phyloP scores from a whole-genome alignment of 2,888 invertebrate species.

The Himalopsyche kuldschensis region DNA sequence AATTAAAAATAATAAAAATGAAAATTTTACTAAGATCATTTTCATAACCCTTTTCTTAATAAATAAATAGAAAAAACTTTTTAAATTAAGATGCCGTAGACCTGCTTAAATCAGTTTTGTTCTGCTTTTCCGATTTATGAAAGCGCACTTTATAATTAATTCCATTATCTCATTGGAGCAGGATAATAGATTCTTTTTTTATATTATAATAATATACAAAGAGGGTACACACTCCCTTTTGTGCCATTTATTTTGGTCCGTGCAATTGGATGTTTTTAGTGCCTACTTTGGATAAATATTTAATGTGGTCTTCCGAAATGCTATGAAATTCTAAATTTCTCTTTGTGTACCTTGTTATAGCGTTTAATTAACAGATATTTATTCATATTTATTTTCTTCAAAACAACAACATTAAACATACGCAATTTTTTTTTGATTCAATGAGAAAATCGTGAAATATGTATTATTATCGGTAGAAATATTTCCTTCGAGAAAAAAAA shows the following conservation, averaged over 20 bases:
- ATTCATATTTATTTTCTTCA: not conserved
- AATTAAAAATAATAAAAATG: no score
- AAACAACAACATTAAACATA: not conserved
- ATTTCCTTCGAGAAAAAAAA: no score
- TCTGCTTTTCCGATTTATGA: slow-evolving; percentile 16
- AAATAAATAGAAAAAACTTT: not conserved
- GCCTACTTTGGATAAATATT: not conserved
- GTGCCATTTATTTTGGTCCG: not conserved
- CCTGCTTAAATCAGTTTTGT: slow-evolving; percentile 6
- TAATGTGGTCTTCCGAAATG: not conserved
- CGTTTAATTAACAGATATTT: not conserved
- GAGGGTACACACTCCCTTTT: slow-evolving; percentile 3
- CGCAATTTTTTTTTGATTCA: no score
- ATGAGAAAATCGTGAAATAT: no score
- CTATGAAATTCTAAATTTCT: not conserved
- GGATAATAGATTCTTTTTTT: slow-evolving; percentile 12
- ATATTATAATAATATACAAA: slow-evolving; percentile 22
- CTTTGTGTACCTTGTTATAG: not conserved
- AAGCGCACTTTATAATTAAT: slow-evolving; percentile 30
- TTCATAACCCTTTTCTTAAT: not conserved
- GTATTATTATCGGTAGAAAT: no score
- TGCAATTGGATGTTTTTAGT: not conserved
- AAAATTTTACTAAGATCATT: no score
- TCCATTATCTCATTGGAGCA: slow-evolving; percentile 15
- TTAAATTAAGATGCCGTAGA: not conserved